Evolutionary conservation across 2,888 invertebrate species (phyloP).

Genomic region (Camponotus fellah): DNA sequence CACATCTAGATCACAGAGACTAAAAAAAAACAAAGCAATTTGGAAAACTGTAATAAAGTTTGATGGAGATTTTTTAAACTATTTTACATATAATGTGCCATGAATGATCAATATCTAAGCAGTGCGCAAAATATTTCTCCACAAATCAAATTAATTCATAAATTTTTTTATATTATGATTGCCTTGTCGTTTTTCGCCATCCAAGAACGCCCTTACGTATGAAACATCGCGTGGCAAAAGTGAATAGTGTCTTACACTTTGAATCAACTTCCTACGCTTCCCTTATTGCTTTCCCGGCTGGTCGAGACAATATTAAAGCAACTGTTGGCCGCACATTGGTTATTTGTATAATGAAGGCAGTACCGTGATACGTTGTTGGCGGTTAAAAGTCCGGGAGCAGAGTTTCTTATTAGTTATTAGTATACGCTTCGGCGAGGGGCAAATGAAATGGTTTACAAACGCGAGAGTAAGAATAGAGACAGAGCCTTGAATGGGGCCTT

Average conservation of each 20-base stretch:
- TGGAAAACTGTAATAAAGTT: not conserved
- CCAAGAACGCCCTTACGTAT: not conserved
- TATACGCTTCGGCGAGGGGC: slow-evolving; percentile 71
- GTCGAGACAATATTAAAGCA: slow-evolving; percentile 71
- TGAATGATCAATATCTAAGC: slow-evolving; percentile 30
- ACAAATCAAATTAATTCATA: slow-evolving; percentile 30
- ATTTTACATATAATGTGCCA: not conserved
- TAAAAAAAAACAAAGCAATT: not conserved
- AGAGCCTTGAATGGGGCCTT: slow-evolving; percentile 82
- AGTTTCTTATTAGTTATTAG: slow-evolving; percentile 81
- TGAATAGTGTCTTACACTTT: slow-evolving; percentile 24
- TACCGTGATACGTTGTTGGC: slow-evolving; percentile 53
- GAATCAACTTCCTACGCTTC: slow-evolving; percentile 60
- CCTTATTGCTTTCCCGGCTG: slow-evolving; percentile 64
- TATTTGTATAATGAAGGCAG: slow-evolving; percentile 66
- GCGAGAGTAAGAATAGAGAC: slow-evolving; percentile 81
- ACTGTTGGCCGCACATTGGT: slow-evolving; percentile 64
- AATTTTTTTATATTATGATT: slow-evolving; percentile 13
- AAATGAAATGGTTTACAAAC: slow-evolving; percentile 81
- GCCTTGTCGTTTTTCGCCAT: slow-evolving; percentile 7
- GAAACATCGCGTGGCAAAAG: slow-evolving; percentile 19
- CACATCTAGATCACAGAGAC: not conserved
- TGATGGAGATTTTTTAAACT: not conserved
- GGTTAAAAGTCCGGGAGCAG: slow-evolving; percentile 70
- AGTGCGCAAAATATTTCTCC: not conserved